Evolutionary conservation across 2,797 vertebrate species (phyloP).

Genomic region (Anguilla anguilla): DNA sequence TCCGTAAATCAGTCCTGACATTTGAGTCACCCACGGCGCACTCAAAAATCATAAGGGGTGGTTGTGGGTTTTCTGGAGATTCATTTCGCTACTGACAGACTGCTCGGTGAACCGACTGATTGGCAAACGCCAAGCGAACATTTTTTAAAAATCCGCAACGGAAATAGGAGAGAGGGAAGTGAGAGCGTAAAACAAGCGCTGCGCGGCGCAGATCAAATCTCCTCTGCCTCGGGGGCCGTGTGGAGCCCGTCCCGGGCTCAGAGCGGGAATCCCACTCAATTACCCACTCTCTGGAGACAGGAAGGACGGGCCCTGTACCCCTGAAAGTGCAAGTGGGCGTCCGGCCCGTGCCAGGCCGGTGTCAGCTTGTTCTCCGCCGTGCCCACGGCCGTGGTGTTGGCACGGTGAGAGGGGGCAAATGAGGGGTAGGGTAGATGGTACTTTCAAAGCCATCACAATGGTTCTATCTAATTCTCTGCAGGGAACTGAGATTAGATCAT

Average conservation of each 20-base stretch:
- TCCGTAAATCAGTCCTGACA: constrained; percentile 26
- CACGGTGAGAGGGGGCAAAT: background rate
- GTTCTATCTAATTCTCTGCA: background rate
- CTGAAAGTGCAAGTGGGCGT: no score
- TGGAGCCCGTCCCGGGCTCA: background rate
- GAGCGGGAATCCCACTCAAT: background rate
- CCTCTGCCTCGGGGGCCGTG: background rate
- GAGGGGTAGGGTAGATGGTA: background rate
- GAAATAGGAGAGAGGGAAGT: background rate
- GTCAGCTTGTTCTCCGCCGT: background rate
- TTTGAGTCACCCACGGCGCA: background rate
- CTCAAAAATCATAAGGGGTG: background rate
- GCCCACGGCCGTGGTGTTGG: background rate
- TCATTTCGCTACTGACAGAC: constrained; percentile 27
- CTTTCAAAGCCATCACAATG: background rate
- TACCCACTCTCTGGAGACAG: background rate
- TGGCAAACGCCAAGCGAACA: background rate
- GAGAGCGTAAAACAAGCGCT: background rate
- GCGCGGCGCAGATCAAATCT: background rate
- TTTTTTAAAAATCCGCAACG: background rate
- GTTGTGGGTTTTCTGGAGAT: background rate
- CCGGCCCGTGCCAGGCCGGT: background rate
- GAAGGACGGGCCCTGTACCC: background rate
- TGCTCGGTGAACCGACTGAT: background rate
- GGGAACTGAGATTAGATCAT: background rate